These are phyloP conservation scores for Acronicta aceris DNA, from an alignment of 2,888 invertebrate genomes.

Conservation along the genomic window DNA sequence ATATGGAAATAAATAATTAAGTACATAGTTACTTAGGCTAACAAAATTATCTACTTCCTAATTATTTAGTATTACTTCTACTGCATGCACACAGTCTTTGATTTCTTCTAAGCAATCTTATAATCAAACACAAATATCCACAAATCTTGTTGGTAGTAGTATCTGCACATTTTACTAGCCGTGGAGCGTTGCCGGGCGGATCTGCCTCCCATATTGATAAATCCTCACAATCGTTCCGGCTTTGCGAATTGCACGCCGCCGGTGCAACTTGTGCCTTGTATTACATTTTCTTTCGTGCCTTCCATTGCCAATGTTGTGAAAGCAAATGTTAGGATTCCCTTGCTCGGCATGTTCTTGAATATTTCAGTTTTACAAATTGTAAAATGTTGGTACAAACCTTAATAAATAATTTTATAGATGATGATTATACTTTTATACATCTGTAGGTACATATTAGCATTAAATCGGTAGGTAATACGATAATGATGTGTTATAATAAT, in stretches of 20 bases:
- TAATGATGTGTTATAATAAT: too few relatives aligned
- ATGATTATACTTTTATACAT: not conserved
- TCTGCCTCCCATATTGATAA: slow-evolving; percentile 79
- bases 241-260: slow-evolving; percentile 76
- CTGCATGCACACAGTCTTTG: not conserved
- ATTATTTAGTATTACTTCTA: too few relatives aligned
- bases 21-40: too few relatives aligned
- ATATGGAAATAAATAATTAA: too few relatives aligned
- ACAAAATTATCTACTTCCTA: too few relatives aligned
- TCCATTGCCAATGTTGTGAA: slow-evolving; percentile 43
- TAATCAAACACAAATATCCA: slow-evolving; percentile 53
- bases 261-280: slow-evolving; percentile 73
- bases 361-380: slow-evolving; percentile 16
- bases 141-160: slow-evolving; percentile 56
- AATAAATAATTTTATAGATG: not conserved
- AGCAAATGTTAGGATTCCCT: slow-evolving; percentile 42
- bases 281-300: slow-evolving; percentile 65
- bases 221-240: slow-evolving; percentile 82
- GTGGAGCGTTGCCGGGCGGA: slow-evolving; percentile 61
- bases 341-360: slow-evolving; percentile 35
- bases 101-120: slow-evolving; percentile 23
- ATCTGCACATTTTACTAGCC: slow-evolving; percentile 60
- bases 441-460: too few relatives aligned
- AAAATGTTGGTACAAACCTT: not conserved
- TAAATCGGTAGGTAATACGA: too few relatives aligned